Conservation (phyloP, 1,140 invertebrate genomes). For the Nephila pilipes region DNA sequence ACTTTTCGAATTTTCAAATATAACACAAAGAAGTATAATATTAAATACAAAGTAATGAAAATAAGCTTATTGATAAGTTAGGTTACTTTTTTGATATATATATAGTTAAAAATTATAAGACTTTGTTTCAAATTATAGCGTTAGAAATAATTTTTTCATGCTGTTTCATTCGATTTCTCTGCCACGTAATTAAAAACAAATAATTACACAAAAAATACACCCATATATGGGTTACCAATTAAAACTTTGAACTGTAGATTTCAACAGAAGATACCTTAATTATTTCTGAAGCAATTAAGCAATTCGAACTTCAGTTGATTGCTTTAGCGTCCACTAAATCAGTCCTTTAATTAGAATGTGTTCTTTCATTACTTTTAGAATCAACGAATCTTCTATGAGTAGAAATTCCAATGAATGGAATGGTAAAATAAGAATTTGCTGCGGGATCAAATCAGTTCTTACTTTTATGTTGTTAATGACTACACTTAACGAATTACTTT, state of each 20-base stretch:
- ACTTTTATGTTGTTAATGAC: neutral
- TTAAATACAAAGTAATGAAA: too few relatives aligned
- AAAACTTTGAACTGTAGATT: neutral
- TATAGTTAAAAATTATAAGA: too few relatives aligned
- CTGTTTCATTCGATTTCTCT: neutral
- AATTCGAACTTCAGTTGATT: slow-evolving; percentile 14
- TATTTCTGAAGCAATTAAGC: slow-evolving; percentile 21
- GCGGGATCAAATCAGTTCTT: slow-evolving; percentile 8
- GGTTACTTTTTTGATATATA: too few relatives aligned
- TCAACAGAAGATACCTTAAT: neutral
- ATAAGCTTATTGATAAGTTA: too few relatives aligned
- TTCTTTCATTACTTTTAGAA: slow-evolving; percentile 21
- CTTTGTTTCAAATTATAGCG: too few relatives aligned
- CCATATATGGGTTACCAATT: slow-evolving; percentile 21
- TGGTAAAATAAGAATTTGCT: slow-evolving; percentile 21
- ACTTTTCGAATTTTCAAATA: too few relatives aligned
- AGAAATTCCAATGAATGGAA: neutral
- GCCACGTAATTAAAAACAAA: neutral
- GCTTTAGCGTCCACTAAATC: slow-evolving; percentile 14
- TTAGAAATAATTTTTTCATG: too few relatives aligned
- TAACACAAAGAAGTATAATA: too few relatives aligned
- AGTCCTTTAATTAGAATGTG: slow-evolving; percentile 14
- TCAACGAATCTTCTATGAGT: neutral
- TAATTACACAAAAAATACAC: neutral
- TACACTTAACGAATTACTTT: neutral